Percentiles rank a stretch among this genome's conserved stretches.
Conservation (phyloP, 2,888 invertebrate species). For the Neuroscelio doddi region DNA sequence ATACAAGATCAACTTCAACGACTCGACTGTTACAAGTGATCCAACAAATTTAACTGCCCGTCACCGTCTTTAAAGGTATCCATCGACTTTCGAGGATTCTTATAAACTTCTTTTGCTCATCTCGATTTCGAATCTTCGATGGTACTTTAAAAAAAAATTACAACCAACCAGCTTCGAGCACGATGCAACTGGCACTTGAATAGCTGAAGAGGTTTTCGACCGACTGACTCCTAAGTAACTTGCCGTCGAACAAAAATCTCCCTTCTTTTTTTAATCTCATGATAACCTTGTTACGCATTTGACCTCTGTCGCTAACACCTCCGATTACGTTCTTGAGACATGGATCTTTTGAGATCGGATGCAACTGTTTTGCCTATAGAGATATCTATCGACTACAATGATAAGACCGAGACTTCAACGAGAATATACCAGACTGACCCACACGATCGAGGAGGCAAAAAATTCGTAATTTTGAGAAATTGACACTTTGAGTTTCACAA, state of each 20-base stretch:
- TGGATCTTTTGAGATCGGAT: conserved; percentile 16
- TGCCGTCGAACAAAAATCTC: conserved; percentile 60
- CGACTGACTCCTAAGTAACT: conserved; percentile 56
- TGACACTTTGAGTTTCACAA: neutral
- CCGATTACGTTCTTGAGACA: conserved; percentile 44
- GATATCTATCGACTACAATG: neutral
- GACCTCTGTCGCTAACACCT: conserved; percentile 62
- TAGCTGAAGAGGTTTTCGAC: conserved; percentile 52
- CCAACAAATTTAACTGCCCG: no score
- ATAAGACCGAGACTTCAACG: neutral
- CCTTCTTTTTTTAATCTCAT: conserved; percentile 45
- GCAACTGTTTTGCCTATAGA: neutral
- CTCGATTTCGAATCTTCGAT: neutral
- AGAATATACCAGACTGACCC: neutral
- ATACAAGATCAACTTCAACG: neutral
- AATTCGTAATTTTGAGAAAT: neutral
- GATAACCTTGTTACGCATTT: conserved; percentile 65
- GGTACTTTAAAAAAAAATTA: neutral
- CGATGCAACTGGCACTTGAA: conserved; percentile 31
- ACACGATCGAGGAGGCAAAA: neutral
- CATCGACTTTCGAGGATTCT: neutral
- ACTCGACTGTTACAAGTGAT: neutral
- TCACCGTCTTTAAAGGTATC: no score
- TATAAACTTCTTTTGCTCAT: neutral
- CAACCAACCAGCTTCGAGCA: conserved; percentile 6